Base-by-base conservation (phyloP, 64 coral and sea anemone species). In the Platygyra sinensis region DNA sequence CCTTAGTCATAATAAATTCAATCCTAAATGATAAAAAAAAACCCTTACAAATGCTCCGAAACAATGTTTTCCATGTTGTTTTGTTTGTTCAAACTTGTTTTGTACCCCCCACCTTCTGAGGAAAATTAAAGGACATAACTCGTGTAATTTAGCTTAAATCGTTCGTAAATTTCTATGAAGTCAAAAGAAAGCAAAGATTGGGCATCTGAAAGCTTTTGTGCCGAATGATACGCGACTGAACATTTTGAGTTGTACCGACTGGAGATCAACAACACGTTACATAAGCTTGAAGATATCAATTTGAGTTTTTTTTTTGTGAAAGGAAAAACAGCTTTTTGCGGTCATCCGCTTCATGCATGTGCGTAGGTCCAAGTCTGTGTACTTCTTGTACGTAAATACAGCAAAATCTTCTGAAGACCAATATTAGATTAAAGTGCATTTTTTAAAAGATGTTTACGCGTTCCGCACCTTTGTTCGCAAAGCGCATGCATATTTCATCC, bases 1-100 rank as follows among this genome's bases (percentile, higher is more conserved):
- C 19, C 24, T 67, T n/a, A 67, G 18, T 5, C 2, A 24, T 25
- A 67, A 67, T 10, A 67, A 24, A 67, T 20, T 25, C 63, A 8
- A 67, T 19, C 4, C 54, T 57, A 57, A 69, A 69, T 69, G 42
- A 29, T n/a, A n/a, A 69, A 69, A n/a, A 11, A 69, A n/a, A 27
- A 22, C 65, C 10, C 0, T 69, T 24, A 69, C 65, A 69, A 11
- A n/a, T 27, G 0, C 10, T 67, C 20, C 63, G 1, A 8, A 64
- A 64, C 69, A 51, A 51, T 82, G 60, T 50, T 69, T 54, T 71
- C 38, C 49, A 63, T 85, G 38, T 69, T 36, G 33, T 71, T 85
- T 46, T 85, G 81, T 85, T 85, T 85, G 36, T 71, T 72, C 38
- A 71, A 85, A 64, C 60, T 42, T 71, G 63, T 67, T 85, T 25